Conservation (phyloP, 2,797 vertebrate genomes). For the Cheirogaleus major region DNA sequence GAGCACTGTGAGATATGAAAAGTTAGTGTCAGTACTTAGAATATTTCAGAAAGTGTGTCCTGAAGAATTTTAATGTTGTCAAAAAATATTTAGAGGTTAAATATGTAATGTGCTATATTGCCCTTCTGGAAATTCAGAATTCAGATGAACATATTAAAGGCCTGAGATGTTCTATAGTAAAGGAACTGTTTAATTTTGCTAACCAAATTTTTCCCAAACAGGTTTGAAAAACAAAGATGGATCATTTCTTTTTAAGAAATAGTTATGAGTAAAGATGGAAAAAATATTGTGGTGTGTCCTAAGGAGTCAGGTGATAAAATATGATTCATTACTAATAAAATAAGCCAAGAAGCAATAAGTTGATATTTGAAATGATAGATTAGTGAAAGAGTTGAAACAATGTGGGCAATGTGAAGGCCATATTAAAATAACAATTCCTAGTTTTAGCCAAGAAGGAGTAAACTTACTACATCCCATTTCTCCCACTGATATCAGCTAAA, state of each 20-base stretch:
- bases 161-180: not conserved
- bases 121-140: not conserved
- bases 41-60: not conserved
- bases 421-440: not conserved
- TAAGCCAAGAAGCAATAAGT: not conserved
- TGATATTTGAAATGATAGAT: not conserved
- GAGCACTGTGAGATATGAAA: not conserved
- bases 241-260: not conserved
- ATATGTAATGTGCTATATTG: not conserved
- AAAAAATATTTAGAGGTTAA: not conserved
- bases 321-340: not conserved
- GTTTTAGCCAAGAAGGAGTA: not conserved
- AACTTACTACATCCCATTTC: not conserved
- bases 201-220: not conserved
- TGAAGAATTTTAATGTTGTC: not conserved
- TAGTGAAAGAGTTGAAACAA: not conserved
- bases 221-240: not conserved
- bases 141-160: not conserved
- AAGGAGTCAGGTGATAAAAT: not conserved
- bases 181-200: constrained; percentile 6
- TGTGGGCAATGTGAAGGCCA: not conserved
- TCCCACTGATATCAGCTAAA: not conserved
- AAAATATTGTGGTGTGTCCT: not conserved
- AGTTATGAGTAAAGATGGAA: not conserved
- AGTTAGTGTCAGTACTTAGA: not conserved